A percentile compares a stretch with the other conserved stretches of the same genome.
Evolutionary conservation across 2,113 vertebrate genomes (phyloP).

Genomic region (Chauna torquata): DNA sequence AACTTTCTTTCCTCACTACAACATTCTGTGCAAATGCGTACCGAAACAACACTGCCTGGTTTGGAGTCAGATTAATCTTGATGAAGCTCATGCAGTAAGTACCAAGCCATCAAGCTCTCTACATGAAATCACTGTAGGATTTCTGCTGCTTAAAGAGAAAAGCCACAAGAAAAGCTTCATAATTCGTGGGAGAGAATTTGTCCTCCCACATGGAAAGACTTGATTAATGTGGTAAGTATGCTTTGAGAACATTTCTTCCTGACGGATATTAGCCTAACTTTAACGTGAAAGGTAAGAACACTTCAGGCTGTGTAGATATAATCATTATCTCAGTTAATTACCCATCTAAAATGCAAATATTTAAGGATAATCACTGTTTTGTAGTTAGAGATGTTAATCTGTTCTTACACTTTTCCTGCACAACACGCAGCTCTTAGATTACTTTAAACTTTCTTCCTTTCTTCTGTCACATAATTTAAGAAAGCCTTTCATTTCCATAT

Average conservation of each 20-base stretch:
- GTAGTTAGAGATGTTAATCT: background rate
- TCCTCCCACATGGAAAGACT: background rate
- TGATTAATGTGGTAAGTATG: background rate
- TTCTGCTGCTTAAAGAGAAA: background rate
- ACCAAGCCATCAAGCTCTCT: background rate
- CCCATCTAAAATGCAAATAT: background rate
- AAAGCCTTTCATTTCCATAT: background rate
- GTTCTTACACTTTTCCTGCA: background rate
- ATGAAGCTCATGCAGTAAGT: background rate
- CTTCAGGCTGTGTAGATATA: background rate
- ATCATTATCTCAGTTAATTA: slow-evolving; percentile 28
- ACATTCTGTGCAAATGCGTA: background rate
- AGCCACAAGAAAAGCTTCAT: background rate
- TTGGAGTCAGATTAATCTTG: background rate
- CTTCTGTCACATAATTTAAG: background rate
- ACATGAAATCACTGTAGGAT: background rate
- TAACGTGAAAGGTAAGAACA: background rate
- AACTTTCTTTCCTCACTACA: background rate
- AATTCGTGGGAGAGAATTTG: background rate
- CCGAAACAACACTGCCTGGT: background rate
- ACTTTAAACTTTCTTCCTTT: background rate
- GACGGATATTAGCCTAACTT: background rate
- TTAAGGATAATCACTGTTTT: background rate
- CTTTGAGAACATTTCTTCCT: background rate
- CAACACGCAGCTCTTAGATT: background rate